Evolutionary conservation across 2,888 invertebrate genomes (phyloP).

Genomic region (Euzophera pinguis): DNA sequence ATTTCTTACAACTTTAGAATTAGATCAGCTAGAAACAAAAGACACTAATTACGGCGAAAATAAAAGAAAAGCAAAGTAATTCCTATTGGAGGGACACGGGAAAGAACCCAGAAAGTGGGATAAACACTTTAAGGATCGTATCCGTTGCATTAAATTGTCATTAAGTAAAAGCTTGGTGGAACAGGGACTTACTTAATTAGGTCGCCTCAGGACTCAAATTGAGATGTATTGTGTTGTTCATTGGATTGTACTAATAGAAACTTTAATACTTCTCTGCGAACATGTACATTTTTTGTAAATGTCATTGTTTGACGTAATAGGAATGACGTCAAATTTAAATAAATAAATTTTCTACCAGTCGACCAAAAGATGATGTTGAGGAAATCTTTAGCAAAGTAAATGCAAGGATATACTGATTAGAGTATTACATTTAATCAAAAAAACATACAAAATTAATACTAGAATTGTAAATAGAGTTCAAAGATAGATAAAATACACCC

Average conservation of each 20-base stretch:
- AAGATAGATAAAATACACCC: too few species aligned
- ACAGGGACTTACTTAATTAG: constrained; percentile 58
- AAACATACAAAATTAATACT: too few species aligned
- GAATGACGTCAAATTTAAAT: too few species aligned
- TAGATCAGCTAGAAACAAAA: background rate
- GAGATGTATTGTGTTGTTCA: constrained; percentile 50
- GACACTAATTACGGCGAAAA: constrained; percentile 7
- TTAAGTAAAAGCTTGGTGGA: constrained; percentile 61
- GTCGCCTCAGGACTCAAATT: constrained; percentile 42
- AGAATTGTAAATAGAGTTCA: too few species aligned
- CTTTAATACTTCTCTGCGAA: too few species aligned
- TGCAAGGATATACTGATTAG: too few species aligned
- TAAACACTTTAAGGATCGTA: constrained; percentile 42
- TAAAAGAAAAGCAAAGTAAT: constrained; percentile 20
- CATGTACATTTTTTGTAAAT: too few species aligned
- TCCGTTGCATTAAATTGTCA: constrained; percentile 68
- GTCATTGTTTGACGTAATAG: too few species aligned
- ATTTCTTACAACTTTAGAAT: background rate
- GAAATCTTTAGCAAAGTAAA: too few species aligned
- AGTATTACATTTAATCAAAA: too few species aligned
- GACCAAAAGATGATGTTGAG: too few species aligned
- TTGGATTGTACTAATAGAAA: background rate
- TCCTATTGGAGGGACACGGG: constrained; percentile 23
- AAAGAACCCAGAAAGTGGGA: constrained; percentile 25
- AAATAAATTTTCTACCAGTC: too few species aligned